phyloP scores from a whole-genome alignment of 2,888 invertebrate genomes.

The Tromatobia lineatoria region DNA sequence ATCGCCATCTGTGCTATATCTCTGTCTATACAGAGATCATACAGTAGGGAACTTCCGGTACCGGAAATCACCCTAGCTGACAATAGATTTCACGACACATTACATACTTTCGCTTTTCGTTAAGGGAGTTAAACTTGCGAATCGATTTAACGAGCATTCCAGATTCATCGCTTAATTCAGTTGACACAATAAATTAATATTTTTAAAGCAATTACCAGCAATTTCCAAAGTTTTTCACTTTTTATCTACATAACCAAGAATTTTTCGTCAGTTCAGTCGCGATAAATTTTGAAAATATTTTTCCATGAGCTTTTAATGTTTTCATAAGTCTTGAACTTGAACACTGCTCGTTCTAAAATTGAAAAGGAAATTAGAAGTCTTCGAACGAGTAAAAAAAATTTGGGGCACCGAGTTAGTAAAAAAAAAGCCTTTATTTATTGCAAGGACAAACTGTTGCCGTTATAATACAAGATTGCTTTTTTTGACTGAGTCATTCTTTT shows the following conservation, averaged over 20 bases:
- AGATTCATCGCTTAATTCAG: constrained; percentile 19
- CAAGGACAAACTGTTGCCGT: too few relatives aligned
- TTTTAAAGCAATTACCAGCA: background rate
- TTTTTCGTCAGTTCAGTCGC: too few relatives aligned
- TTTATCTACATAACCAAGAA: background rate
- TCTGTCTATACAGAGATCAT: background rate
- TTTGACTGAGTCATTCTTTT: too few relatives aligned
- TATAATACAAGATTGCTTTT: too few relatives aligned
- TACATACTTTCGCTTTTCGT: background rate
- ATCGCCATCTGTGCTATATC: constrained; percentile 8
- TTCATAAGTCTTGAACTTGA: too few relatives aligned
- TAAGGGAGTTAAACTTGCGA: background rate
- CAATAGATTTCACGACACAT: background rate
- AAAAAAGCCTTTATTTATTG: too few relatives aligned
- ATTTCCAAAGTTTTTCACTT: constrained; percentile 8
- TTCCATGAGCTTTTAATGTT: too few relatives aligned
- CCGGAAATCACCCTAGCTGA: background rate
- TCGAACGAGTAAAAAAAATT: too few relatives aligned
- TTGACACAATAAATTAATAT: background rate
- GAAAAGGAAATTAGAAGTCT: too few relatives aligned
- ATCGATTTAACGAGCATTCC: constrained; percentile 26
- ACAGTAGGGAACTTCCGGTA: background rate
- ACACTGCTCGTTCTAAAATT: too few relatives aligned
- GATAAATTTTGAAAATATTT: too few relatives aligned
- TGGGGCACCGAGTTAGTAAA: too few relatives aligned